Percentiles rank a stretch among this genome's conserved stretches.
Evolutionary conservation across 2,888 invertebrate species (phyloP).

Genomic region (Podotricha telesiphe): DNA sequence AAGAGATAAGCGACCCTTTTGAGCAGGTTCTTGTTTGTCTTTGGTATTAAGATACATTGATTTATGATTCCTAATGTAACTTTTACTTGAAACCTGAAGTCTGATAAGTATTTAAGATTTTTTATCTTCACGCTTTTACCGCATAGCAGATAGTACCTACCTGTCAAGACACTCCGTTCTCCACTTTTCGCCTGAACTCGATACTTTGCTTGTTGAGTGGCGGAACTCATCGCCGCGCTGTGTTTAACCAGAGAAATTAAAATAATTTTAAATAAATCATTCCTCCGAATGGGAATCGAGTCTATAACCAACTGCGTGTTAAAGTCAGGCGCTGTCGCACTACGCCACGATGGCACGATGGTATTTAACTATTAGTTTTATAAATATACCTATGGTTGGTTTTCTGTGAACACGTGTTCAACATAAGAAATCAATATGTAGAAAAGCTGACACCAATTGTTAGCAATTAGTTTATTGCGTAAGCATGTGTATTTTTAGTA

Average conservation of each 20-base stretch:
- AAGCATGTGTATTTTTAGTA: slow-evolving; percentile 64
- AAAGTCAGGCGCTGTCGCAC: no score
- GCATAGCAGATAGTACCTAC: no score
- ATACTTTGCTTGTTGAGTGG: no score
- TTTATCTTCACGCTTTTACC: no score
- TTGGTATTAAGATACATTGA: slow-evolving; percentile 38
- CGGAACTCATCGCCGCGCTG: no score
- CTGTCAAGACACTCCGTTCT: no score
- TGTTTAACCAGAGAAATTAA: no score
- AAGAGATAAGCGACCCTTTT: slow-evolving; percentile 66
- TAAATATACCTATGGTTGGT: neutral
- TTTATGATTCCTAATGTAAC: slow-evolving; percentile 34
- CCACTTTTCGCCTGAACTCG: no score
- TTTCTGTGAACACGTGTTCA: slow-evolving; percentile 21
- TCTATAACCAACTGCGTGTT: no score
- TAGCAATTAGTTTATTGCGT: slow-evolving; percentile 46
- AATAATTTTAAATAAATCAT: no score
- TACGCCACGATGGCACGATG: no score
- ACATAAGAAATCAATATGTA: slow-evolving; percentile 29
- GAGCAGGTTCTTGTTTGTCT: slow-evolving; percentile 49
- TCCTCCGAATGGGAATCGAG: no score
- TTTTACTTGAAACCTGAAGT: slow-evolving; percentile 16
- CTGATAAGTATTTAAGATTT: slow-evolving; percentile 9
- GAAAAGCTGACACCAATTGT: slow-evolving; percentile 44
- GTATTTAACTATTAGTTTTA: neutral